Evolutionary conservation across 2,888 invertebrate genomes (phyloP), one percentile per base, ranked within the genome.

Genomic region (Oxyteleia sp.): DNA sequence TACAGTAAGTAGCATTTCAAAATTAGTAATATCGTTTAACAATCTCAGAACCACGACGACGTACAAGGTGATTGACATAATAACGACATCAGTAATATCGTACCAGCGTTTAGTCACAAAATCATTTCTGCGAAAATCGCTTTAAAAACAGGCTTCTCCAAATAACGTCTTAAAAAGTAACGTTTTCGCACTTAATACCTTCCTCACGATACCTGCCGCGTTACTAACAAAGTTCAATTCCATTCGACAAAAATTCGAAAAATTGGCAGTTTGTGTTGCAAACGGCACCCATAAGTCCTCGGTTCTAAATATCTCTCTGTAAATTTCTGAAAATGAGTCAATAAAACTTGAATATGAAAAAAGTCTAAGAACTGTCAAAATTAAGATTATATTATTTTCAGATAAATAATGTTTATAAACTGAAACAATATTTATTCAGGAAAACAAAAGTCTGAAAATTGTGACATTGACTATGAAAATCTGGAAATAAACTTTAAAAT

Each of bases 251-350:
- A 57, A 64, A 75, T 75, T 75, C 75, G 64, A 75, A 64, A 47
- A 35, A 64, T 75, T 75, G 64, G 64, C 75, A 75, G 75, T 75
- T 75, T 55, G 26, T 64, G 64, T 75, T 55, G 45, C 55, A 38
- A 57, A 63, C 64, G 64, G 38, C 64, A 26, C 38, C 47, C 13
- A 35, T 32, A 18, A n/a, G n/a, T n/a, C n/a, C n/a, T n/a, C n/a
- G n/a, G n/a, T n/a, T n/a, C n/a, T n/a, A n/a, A n/a, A n/a, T n/a
- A n/a, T n/a, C n/a, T n/a, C n/a, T n/a, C n/a, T n/a, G n/a, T n/a
- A n/a, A n/a, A n/a, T n/a, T n/a, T n/a, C n/a, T n/a, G n/a, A 26
- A 43, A 68, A 26, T 26, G 3, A 26, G 4, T 26, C n/a, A n/a
- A n/a, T n/a, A n/a, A n/a, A n/a, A n/a, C n/a, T n/a, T n/a, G n/a